These are phyloP conservation scores for Byasa hedistus DNA, from an alignment of 2,888 invertebrate genomes.

Conservation along the genomic window DNA sequence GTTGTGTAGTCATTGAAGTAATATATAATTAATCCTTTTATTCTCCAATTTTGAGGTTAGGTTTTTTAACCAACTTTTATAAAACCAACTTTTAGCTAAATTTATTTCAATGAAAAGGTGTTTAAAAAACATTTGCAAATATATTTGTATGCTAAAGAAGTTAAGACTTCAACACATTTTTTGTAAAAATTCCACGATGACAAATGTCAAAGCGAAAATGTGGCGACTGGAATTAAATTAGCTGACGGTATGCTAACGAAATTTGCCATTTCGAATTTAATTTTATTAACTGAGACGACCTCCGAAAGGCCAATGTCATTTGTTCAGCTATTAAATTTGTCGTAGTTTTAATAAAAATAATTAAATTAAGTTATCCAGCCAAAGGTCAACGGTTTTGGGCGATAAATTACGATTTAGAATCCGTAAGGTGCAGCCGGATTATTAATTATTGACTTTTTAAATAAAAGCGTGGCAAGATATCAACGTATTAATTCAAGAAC, in stretches of 20 bases:
- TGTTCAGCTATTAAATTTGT: not conserved
- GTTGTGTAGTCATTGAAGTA: too few relatives aligned
- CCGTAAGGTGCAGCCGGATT: too few relatives aligned
- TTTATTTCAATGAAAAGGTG: too few relatives aligned
- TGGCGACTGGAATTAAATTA: slow-evolving; percentile 8
- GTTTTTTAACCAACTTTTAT: too few relatives aligned
- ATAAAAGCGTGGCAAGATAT: not conserved
- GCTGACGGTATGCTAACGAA: not conserved
- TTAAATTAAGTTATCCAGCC: not conserved
- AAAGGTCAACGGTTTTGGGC: slow-evolving; percentile 12
- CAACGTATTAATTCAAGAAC: too few relatives aligned
- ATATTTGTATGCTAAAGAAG: too few relatives aligned
- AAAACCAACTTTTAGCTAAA: too few relatives aligned
- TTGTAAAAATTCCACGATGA: not conserved
- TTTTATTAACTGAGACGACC: slow-evolving; percentile 2
- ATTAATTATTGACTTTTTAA: slow-evolving; percentile 1
- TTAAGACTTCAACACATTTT: too few relatives aligned
- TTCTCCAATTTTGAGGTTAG: too few relatives aligned
- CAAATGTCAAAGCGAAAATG: slow-evolving; percentile 17
- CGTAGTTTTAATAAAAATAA: not conserved
- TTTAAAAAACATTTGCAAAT: too few relatives aligned
- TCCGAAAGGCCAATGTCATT: slow-evolving; percentile 2
- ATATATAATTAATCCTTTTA: too few relatives aligned
- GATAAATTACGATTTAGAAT: not conserved
- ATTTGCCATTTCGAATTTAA: slow-evolving; percentile 6